A percentile compares a stretch with the other conserved stretches of the same genome.
Conservation (phyloP, 2,113 vertebrate species). For the Chinchilla lanigera region DNA sequence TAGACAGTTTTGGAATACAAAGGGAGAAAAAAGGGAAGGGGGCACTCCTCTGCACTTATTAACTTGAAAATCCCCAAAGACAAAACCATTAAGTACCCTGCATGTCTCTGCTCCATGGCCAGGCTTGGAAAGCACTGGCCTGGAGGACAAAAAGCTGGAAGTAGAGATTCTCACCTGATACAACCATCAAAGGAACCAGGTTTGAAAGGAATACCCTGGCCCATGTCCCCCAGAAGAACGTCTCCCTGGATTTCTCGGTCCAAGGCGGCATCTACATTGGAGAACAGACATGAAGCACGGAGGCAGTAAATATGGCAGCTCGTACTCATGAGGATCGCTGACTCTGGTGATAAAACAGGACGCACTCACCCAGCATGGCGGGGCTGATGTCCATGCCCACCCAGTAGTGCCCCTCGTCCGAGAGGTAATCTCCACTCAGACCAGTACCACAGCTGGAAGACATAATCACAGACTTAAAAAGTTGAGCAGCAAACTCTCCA, state of each 20-base stretch:
- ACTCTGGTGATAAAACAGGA: not conserved
- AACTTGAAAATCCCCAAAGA: not conserved
- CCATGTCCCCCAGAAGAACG: slow-evolving; percentile 94
- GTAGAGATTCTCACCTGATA: slow-evolving; percentile 90
- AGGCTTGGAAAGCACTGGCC: not conserved
- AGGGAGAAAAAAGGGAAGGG: not conserved
- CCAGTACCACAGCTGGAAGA: slow-evolving; percentile 94
- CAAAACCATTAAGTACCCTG: not conserved
- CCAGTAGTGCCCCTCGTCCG: slow-evolving; percentile 95
- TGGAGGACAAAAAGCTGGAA: not conserved
- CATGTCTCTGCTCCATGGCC: not conserved
- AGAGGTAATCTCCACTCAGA: slow-evolving; percentile 95
- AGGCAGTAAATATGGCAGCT: not conserved
- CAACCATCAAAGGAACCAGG: slow-evolving; percentile 96
- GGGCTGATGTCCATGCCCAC: slow-evolving; percentile 97
- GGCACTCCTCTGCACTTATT: not conserved
- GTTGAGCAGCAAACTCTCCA: not conserved
- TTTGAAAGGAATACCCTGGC: slow-evolving; percentile 94
- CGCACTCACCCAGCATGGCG: slow-evolving; percentile 94
- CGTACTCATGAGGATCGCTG: not conserved
- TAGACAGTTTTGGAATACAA: not conserved
- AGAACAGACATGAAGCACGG: not conserved
- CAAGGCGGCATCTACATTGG: slow-evolving; percentile 91
- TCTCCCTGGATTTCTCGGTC: slow-evolving; percentile 96
- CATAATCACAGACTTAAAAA: not conserved